Conservation (phyloP, 2,113 vertebrate species). For the Psophia crepitans region DNA sequence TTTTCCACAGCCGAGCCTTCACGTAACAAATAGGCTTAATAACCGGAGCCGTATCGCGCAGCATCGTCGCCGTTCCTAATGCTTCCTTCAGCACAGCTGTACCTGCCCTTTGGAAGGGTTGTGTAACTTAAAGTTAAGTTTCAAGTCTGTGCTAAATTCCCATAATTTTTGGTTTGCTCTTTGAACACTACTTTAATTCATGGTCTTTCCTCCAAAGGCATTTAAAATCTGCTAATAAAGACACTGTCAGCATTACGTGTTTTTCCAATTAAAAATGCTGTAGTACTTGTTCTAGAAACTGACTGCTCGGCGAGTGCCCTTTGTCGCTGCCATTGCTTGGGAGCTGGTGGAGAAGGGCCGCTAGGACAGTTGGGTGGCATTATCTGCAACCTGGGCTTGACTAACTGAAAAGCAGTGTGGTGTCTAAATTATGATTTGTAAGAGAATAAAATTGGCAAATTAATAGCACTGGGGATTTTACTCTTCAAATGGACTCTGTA, state of each 20-base stretch:
- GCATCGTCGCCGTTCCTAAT: background rate
- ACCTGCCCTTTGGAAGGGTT: background rate
- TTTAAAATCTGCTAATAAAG: background rate
- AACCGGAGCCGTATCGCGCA: background rate
- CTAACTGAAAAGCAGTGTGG: background rate
- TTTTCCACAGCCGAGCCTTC: background rate
- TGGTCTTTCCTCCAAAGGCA: background rate
- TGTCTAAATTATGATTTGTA: background rate
- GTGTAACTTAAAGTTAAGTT: background rate
- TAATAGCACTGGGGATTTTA: background rate
- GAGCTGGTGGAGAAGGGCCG: background rate
- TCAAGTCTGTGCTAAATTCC: background rate
- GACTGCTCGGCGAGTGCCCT: rapidly evolving
- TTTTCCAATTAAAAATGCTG: background rate
- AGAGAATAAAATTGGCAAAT: background rate
- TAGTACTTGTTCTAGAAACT: background rate
- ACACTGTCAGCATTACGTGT: background rate
- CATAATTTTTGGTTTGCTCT: background rate
- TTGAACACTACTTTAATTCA: background rate
- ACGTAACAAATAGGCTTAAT: background rate
- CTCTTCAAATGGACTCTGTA: background rate
- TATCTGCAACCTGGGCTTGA: background rate
- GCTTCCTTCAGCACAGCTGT: background rate
- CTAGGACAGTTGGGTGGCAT: too few species aligned
- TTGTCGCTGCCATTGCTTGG: background rate